Conservation (phyloP, 1,140 invertebrate species). For the Tetragnatha versicolor region DNA sequence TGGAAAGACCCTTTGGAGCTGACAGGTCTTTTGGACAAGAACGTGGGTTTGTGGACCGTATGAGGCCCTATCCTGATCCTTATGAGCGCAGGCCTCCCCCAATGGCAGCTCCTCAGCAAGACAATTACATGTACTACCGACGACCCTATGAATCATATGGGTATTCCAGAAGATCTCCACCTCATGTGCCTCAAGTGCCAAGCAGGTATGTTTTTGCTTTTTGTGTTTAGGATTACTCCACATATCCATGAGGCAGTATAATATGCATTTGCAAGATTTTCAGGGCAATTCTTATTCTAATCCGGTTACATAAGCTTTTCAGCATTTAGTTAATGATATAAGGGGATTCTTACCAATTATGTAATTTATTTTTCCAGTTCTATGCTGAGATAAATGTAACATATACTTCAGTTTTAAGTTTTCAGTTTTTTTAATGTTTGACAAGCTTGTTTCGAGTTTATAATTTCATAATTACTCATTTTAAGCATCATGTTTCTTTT, state of each 20-base stretch:
- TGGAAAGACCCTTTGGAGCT: conserved; percentile 43
- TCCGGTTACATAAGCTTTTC: too few relatives aligned
- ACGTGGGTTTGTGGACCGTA: conserved; percentile 41
- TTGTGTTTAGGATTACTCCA: too few relatives aligned
- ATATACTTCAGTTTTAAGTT: too few relatives aligned
- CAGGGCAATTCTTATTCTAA: too few relatives aligned
- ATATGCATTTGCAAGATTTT: neutral
- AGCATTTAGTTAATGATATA: too few relatives aligned
- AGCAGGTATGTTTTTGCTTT: conserved; percentile 37
- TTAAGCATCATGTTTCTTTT: too few relatives aligned
- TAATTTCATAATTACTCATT: too few relatives aligned
- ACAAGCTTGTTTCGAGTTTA: too few relatives aligned
- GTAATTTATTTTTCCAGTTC: too few relatives aligned
- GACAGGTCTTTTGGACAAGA: conserved; percentile 46
- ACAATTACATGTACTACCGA: conserved; percentile 55
- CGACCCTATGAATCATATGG: conserved; percentile 53
- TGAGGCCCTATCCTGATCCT: conserved; percentile 57
- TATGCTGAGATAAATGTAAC: too few relatives aligned
- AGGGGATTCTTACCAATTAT: too few relatives aligned
- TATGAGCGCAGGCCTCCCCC: conserved; percentile 54
- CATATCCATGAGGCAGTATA: neutral
- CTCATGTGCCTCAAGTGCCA: conserved; percentile 29
- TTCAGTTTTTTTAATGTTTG: too few relatives aligned
- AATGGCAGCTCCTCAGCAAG: conserved; percentile 27
- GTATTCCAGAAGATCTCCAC: conserved; percentile 46